phyloP scores from a whole-genome alignment of 1,140 invertebrate genomes.

The Anastrepha ludens region DNA sequence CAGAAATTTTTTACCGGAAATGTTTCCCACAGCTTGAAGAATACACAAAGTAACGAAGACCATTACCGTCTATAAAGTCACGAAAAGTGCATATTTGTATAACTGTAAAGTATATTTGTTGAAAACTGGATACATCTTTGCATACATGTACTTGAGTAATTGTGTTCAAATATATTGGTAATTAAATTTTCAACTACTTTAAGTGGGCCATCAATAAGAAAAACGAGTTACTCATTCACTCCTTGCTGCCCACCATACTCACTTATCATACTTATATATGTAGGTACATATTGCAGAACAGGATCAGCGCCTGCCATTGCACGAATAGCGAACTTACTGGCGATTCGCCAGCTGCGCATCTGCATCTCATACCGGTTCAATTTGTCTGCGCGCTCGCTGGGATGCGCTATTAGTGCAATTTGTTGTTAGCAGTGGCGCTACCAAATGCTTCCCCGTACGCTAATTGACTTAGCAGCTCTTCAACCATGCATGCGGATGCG shows the following conservation, averaged over 20 bases:
- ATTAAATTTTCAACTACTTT: constrained; percentile 45
- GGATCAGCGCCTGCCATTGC: not conserved
- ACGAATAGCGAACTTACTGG: not conserved
- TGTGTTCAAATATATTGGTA: constrained; percentile 5
- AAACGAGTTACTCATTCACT: not conserved
- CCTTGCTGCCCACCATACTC: not conserved
- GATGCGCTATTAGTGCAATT: not conserved
- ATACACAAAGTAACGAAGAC: no score
- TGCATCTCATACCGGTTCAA: constrained; percentile 38
- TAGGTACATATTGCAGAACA: not conserved
- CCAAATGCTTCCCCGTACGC: constrained; percentile 10
- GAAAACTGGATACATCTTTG: constrained; percentile 11
- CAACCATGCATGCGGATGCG: not conserved
- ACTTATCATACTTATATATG: not conserved
- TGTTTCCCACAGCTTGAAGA: no score
- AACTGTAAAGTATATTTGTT: not conserved
- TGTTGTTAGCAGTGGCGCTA: constrained; percentile 3
- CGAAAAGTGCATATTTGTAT: no score
- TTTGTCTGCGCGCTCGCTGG: not conserved
- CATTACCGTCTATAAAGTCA: no score
- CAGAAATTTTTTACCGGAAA: no score
- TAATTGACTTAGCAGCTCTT: constrained; percentile 49
- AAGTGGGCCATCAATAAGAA: constrained; percentile 43
- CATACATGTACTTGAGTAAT: constrained; percentile 2
- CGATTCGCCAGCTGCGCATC: not conserved